Evolutionary conservation across 2,113 vertebrate species (phyloP), one percentile per base, ranked within the genome.

Genomic region (Gavia stellata): DNA sequence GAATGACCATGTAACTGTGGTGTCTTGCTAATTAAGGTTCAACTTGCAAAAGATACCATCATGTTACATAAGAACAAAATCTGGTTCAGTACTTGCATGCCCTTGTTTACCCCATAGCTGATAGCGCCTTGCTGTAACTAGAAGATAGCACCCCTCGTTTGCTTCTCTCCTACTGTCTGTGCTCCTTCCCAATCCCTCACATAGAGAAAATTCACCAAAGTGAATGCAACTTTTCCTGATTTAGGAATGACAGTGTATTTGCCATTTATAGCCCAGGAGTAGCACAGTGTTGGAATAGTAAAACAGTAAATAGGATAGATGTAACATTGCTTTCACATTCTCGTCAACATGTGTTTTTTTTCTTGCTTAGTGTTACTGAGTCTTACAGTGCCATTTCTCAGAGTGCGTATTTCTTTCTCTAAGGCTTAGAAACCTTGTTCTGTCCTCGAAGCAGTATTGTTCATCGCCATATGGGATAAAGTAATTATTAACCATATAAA

Each of bases 401-500:
- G 86, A 21, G 66, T 87, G 73, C 14, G 3, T 33, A n/a, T 89
- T 89, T 94, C 56, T 90, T 95, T 94, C 70, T 91, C 68, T 17
- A 36, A 90, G 91, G 78, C 62, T 75, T 62, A 53, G 87, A 95
- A 97, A 91, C 84, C 71, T 90, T 80, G 50, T 77, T 85, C 81
- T 95, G 81, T 72, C 85, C 74, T 95, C 50, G 0, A 42, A 91
- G 89, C 66, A 55, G 58, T 62, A 71, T 90, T 86, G 74, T 90
- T 91, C 89, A 55, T 94, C 11, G 8, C 81, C 71, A 33, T 96
- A 95, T 90, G 95, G 91, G 63, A 70, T 95, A 95, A 95, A 81
- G 89, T 92, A 97, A 95, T 97, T 95, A 96, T 96, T 97, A 97
- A 84, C 80, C 40, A 34, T 90, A 95, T 96, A 96, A 95, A 97